phyloP scores from a whole-genome alignment of 64 coral and sea anemone genomes.

The Stichodactyla helianthus region DNA sequence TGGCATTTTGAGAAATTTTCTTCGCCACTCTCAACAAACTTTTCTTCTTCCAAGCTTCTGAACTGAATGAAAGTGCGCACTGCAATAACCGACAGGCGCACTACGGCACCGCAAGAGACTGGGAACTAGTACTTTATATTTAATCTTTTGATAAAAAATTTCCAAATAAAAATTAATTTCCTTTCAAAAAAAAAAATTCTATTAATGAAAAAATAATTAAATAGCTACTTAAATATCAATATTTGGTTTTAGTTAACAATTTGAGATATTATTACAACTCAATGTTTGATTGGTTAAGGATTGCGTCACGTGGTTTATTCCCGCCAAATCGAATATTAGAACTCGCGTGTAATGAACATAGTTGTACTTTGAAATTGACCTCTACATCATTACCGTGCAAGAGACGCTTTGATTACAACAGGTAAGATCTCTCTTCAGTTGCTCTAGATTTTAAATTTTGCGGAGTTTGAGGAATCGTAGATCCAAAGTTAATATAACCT shows the following conservation, averaged over 20 bases:
- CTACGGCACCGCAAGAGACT: background rate
- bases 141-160: background rate
- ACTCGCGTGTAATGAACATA: background rate
- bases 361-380: background rate
- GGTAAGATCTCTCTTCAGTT: background rate
- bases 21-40: background rate
- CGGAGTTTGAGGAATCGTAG: background rate
- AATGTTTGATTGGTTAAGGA: background rate
- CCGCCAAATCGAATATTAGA: conserved; percentile 5
- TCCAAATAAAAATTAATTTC: background rate
- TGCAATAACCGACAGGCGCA: background rate
- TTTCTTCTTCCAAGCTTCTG: background rate
- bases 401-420: background rate
- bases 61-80: background rate
- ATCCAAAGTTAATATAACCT: background rate
- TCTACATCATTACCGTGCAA: background rate
- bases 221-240: background rate
- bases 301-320: background rate
- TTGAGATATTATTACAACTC: background rate
- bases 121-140: background rate
- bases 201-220: background rate
- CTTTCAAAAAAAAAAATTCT: background rate
- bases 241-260: background rate
- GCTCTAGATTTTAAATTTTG: background rate
- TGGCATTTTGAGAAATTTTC: conserved; percentile 2